phyloP scores from a whole-genome alignment of 2,113 vertebrate genomes.

The Fulica atra region DNA sequence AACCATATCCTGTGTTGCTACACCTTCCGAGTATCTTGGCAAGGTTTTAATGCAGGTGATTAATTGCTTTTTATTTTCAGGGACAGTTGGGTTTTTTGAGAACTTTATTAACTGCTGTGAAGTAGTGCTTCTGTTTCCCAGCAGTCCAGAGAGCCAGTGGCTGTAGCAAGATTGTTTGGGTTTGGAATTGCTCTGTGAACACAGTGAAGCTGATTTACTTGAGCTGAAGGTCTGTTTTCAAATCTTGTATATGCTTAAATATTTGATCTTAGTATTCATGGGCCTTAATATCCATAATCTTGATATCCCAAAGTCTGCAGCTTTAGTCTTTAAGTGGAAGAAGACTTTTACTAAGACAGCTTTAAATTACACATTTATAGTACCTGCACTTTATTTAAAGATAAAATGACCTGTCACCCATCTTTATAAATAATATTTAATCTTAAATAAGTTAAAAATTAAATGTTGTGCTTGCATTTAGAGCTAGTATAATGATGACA shows the following conservation, averaged over 20 bases:
- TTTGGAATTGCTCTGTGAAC: neutral
- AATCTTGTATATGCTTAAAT: neutral
- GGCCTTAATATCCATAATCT: neutral
- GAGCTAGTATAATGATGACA: neutral
- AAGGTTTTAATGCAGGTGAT: neutral
- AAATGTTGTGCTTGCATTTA: neutral
- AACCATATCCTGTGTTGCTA: neutral
- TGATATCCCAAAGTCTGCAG: neutral
- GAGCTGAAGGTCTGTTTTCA: neutral
- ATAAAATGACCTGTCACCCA: neutral
- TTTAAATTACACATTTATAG: neutral
- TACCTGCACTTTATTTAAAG: neutral
- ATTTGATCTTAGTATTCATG: neutral
- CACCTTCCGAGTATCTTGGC: neutral
- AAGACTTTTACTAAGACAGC: neutral
- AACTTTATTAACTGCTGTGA: neutral
- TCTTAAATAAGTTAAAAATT: conserved; percentile 3
- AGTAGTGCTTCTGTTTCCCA: neutral
- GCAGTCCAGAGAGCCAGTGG: neutral
- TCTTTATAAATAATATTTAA: neutral
- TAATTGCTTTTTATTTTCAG: neutral
- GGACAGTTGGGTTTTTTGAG: neutral
- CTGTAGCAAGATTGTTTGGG: neutral
- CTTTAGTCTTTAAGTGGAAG: neutral
- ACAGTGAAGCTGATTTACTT: neutral